A percentile compares a stretch with the other conserved stretches of the same genome.
Conservation (phyloP, 2,797 vertebrate genomes). For the Etheostoma perlongum region DNA sequence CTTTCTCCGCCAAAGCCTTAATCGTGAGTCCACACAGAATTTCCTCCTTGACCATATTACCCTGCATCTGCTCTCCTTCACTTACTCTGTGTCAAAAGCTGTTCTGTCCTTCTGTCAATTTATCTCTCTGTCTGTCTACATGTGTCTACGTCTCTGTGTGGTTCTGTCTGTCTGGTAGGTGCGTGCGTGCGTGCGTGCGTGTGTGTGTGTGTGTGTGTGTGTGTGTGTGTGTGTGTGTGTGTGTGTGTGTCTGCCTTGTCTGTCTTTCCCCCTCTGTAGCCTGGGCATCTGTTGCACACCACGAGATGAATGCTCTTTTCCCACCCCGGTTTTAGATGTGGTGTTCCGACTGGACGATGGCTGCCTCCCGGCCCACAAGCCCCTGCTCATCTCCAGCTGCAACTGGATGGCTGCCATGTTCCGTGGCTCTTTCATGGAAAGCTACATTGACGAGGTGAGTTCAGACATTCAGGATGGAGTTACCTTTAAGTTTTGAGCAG, state of each 20-base stretch:
- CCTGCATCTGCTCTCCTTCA: slow-evolving; percentile 64
- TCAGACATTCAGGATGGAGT: slow-evolving; percentile 16
- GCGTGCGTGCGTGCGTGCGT: slow-evolving; percentile 67
- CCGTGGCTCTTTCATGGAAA: slow-evolving; percentile 92
- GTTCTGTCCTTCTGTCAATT: slow-evolving; percentile 83
- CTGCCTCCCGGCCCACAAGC: slow-evolving; percentile 90
- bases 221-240: slow-evolving; percentile 50
- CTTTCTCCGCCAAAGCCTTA: slow-evolving; percentile 24
- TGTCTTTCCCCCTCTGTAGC: slow-evolving; percentile 85
- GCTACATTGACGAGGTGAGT: slow-evolving; percentile 89
- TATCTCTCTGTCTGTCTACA: slow-evolving; percentile 85
- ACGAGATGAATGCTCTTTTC: slow-evolving; percentile 89
- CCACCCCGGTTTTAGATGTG: slow-evolving; percentile 90
- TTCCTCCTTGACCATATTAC: slow-evolving; percentile 25
- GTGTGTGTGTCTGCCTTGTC: slow-evolving; percentile 66
- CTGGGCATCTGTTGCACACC: slow-evolving; percentile 87
- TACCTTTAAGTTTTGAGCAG: slow-evolving; percentile 26
- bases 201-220: slow-evolving; percentile 29
- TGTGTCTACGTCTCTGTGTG: slow-evolving; percentile 76
- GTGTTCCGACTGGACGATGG: slow-evolving; percentile 91
- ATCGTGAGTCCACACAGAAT: slow-evolving; percentile 32
- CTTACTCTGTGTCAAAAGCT: slow-evolving; percentile 74
- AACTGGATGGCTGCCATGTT: slow-evolving; percentile 97
- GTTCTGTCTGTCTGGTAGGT: slow-evolving; percentile 74
- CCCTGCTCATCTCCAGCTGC: slow-evolving; percentile 92